These are phyloP conservation scores for Hystrix cristata DNA, from an alignment of 2,113 vertebrate species.

Conservation along the genomic window DNA sequence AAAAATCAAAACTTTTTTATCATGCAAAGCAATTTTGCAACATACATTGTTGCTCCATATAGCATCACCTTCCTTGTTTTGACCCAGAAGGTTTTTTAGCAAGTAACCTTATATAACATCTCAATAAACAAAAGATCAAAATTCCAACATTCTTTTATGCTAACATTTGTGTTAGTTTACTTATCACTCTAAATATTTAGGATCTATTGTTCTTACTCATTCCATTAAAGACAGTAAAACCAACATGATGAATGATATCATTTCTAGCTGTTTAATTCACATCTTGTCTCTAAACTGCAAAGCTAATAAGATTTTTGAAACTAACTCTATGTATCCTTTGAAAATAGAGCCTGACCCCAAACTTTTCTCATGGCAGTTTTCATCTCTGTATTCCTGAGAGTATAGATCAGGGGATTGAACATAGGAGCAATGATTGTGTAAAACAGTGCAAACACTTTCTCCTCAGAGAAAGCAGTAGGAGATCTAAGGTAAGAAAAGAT, in stretches of 20 bases:
- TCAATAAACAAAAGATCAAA: neutral
- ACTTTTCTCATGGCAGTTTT: constrained; percentile 6
- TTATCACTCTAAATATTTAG: neutral
- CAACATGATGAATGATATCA: neutral
- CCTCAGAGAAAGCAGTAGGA: constrained; percentile 9
- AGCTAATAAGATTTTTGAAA: neutral
- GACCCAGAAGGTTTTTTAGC: neutral
- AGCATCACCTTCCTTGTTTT: neutral
- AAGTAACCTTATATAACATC: neutral
- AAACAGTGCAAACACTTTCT: constrained; percentile 57
- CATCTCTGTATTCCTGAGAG: constrained; percentile 60
- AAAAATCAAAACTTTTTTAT: neutral
- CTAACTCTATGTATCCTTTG: neutral
- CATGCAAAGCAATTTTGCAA: neutral
- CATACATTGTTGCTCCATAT: neutral
- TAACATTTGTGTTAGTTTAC: neutral
- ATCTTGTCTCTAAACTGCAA: neutral
- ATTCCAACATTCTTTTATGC: neutral
- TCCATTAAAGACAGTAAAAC: neutral
- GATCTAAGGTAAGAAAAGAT: constrained; percentile 32
- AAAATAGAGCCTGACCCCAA: neutral
- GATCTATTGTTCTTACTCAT: neutral
- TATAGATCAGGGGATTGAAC: constrained; percentile 60
- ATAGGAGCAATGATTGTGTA: constrained; percentile 38
- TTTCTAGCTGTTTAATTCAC: neutral